These are phyloP conservation scores for Noctua fimbriata DNA, from an alignment of 2,888 invertebrate species.

Conservation along the genomic window DNA sequence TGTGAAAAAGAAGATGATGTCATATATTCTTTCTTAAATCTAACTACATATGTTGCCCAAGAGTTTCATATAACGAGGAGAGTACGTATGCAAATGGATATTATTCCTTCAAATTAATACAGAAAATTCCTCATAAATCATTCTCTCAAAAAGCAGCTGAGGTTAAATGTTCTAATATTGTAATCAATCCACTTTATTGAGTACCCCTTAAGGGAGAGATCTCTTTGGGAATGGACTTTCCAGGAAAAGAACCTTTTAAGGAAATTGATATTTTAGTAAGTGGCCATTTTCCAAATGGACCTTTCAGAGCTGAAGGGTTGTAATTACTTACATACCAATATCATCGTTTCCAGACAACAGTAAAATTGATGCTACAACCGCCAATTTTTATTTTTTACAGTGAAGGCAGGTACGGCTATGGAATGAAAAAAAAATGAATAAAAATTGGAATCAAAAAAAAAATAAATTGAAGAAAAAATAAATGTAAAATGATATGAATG, in stretches of 20 bases:
- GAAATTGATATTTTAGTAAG: constrained; percentile 24
- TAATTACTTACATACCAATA: constrained; percentile 18
- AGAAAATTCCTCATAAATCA: neutral
- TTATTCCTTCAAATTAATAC: neutral
- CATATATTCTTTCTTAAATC: neutral
- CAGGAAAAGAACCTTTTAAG: constrained; percentile 8
- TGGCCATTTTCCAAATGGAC: constrained; percentile 7
- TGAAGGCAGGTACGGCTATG: too few species aligned
- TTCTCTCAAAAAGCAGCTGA: neutral
- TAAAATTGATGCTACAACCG: neutral
- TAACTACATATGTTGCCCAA: neutral
- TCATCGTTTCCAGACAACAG: neutral
- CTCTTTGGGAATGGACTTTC: neutral
- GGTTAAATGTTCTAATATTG: neutral
- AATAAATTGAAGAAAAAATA: too few species aligned
- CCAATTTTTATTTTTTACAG: neutral
- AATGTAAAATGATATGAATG: too few species aligned
- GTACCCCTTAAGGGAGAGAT: neutral
- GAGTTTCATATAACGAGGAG: neutral
- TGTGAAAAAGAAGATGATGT: too few species aligned
- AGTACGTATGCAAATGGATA: neutral
- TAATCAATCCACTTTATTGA: constrained; percentile 29
- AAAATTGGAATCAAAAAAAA: too few species aligned
- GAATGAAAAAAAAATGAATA: too few species aligned
- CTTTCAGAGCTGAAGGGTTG: neutral